phyloP scores from a whole-genome alignment of 2,113 vertebrate species.

The Ginglymostoma cirratum region DNA sequence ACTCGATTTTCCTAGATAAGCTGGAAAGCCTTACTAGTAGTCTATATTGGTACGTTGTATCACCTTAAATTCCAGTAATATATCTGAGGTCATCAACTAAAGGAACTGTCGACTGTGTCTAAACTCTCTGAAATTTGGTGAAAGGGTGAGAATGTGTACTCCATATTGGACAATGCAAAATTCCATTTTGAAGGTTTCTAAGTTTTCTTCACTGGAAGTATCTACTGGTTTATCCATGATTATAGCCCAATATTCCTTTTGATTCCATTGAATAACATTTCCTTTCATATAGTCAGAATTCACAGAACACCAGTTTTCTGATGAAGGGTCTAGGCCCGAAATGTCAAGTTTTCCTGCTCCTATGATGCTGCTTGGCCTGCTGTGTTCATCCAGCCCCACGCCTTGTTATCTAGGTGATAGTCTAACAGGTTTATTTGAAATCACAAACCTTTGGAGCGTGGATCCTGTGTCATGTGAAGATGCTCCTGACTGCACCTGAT shows the following conservation, averaged over 20 bases:
- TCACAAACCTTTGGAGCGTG: too few relatives aligned
- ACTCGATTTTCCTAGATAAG: background rate
- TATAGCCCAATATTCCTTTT: background rate
- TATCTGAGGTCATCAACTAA: background rate
- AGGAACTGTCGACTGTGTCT: background rate
- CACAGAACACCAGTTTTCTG: too few relatives aligned
- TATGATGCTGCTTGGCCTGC: too few relatives aligned
- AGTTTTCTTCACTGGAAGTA: background rate
- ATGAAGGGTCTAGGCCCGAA: too few relatives aligned
- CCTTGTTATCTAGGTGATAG: too few relatives aligned
- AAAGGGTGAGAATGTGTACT: background rate
- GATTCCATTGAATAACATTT: too few relatives aligned
- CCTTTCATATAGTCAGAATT: background rate
- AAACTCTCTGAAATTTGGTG: background rate
- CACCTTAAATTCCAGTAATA: background rate
- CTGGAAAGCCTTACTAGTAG: background rate
- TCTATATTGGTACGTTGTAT: background rate
- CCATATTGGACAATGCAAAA: background rate
- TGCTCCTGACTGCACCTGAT: too few relatives aligned
- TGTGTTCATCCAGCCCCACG: too few relatives aligned
- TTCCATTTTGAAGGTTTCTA: background rate
- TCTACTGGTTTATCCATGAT: background rate
- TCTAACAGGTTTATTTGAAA: too few relatives aligned
- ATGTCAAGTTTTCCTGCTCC: too few relatives aligned
- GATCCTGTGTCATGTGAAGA: too few relatives aligned